These are phyloP conservation scores for Mesorhabditis spiculigera DNA, from an alignment of 2,888 invertebrate genomes.

Conservation along the genomic window DNA sequence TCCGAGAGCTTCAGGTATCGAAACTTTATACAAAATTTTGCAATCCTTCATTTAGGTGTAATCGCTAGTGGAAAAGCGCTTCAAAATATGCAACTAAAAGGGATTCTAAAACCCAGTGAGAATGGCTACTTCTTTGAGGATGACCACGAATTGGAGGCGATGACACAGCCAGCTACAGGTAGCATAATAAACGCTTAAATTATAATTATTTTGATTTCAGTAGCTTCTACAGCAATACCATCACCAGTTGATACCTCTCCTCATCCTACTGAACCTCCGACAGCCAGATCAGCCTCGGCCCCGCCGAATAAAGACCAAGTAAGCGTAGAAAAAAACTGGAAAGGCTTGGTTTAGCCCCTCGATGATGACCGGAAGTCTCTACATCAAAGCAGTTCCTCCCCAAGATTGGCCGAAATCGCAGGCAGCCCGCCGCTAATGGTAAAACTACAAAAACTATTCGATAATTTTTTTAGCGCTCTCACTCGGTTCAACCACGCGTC, in stretches of 20 bases:
- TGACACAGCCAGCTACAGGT: neutral
- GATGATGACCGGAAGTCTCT: neutral
- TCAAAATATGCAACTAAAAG: constrained; percentile 3
- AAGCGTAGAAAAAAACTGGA: neutral
- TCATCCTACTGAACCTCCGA: neutral
- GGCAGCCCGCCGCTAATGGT: neutral
- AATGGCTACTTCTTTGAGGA: neutral
- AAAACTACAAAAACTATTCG: neutral
- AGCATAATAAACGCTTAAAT: neutral
- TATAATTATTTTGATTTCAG: neutral
- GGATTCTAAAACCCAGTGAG: neutral
- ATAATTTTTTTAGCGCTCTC: neutral
- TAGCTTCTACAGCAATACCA: neutral
- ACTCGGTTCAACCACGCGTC: neutral
- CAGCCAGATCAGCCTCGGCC: neutral
- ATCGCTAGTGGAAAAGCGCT: neutral
- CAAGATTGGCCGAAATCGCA: neutral
- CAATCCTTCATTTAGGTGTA: neutral
- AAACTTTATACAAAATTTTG: no score
- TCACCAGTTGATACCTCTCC: constrained; percentile 2
- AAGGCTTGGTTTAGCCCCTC: neutral
- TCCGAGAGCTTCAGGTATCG: neutral
- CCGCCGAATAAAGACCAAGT: neutral
- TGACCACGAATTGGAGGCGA: neutral
- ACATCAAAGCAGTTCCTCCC: neutral